Base-by-base conservation (phyloP, 2,797 vertebrate species). In the Poeciliopsis presidionis region DNA sequence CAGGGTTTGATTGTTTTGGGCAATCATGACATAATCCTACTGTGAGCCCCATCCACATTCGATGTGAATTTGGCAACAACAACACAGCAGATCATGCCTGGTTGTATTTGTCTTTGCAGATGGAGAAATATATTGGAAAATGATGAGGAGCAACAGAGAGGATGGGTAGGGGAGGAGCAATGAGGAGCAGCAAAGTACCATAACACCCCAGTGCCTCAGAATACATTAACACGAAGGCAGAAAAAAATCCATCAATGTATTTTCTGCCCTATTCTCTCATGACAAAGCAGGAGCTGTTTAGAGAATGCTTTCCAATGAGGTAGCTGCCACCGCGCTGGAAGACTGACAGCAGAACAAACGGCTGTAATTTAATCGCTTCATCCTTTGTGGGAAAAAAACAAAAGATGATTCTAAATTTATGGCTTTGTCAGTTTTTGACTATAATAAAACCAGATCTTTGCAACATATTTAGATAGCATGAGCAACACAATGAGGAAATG, bases 341-440 rank as follows among this genome's bases (percentile, higher is more conserved):
- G 85, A 90, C 51, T 88, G 90, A 91, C 88, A 87, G 85, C 73
- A 0, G n/a, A 74, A 92, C 86, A 92, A 92, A 90, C 84, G 82
- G 76, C 78, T 86, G 91, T 86, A 89, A 91, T 91, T 84, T 73
- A 86, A 92, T 91, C 88, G 82, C 83, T 76, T 83, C 77, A 69
- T 87, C 82, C 83, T 84, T 81, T 81, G 47, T 70, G 41, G 74
- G 61, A 72, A 75, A 72, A 75, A 87, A 81, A 89, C 84, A 90
- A 90, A 84, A 84, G 81, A 47, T 16, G 36, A 39, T 72, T 80
- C 11, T 72, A 82, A 80, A 87, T 87, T 74, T 75, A 83, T 73
- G 75, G 53, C 78, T 70, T 67, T 82, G 73, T 83, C 77, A 45
- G 65, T 80, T 73, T 76, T 78, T 7, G 41, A 72, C 72, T 74